A percentile compares a stretch with the other conserved stretches of the same genome.
Conservation (phyloP, 2,888 invertebrate species). For the Polyommatus iphigenia region DNA sequence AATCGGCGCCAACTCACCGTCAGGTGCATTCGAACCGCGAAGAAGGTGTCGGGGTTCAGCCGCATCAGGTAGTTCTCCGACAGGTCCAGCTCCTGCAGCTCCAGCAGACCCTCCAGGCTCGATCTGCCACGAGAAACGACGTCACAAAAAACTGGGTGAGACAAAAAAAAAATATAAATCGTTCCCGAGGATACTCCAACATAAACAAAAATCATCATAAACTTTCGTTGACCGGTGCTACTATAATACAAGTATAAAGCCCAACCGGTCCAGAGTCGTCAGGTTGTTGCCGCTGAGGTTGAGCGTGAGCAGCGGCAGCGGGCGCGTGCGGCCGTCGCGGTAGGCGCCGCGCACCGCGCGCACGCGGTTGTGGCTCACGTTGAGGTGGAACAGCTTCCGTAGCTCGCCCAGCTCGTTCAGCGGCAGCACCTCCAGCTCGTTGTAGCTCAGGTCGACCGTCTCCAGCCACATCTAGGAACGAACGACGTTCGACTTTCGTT, state of each 20-base stretch:
- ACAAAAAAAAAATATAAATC: not conserved
- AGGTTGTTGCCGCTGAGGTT: not conserved
- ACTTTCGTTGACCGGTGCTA: too few relatives aligned
- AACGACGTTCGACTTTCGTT: not conserved
- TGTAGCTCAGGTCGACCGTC: not conserved
- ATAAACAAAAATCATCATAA: too few relatives aligned
- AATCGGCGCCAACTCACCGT: not conserved
- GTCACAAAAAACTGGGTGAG: not conserved
- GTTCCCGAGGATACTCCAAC: too few relatives aligned
- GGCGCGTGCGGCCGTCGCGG: not conserved
- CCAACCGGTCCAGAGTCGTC: not conserved
- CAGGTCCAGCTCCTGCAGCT: not conserved
- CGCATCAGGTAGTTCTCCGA: not conserved
- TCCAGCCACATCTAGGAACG: not conserved
- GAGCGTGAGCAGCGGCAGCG: not conserved
- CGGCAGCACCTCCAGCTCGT: not conserved
- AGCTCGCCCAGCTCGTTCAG: not conserved
- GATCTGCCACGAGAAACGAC: not conserved
- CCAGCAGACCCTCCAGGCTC: slow-evolving; percentile 2
- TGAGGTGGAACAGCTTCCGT: not conserved
- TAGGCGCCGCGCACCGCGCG: not conserved
- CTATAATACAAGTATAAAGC: not conserved
- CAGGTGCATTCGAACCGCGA: not conserved
- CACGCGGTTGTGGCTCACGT: not conserved
- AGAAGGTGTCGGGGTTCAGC: not conserved